Base-by-base conservation (phyloP, 2,113 vertebrate genomes). In the Gavia stellata region DNA sequence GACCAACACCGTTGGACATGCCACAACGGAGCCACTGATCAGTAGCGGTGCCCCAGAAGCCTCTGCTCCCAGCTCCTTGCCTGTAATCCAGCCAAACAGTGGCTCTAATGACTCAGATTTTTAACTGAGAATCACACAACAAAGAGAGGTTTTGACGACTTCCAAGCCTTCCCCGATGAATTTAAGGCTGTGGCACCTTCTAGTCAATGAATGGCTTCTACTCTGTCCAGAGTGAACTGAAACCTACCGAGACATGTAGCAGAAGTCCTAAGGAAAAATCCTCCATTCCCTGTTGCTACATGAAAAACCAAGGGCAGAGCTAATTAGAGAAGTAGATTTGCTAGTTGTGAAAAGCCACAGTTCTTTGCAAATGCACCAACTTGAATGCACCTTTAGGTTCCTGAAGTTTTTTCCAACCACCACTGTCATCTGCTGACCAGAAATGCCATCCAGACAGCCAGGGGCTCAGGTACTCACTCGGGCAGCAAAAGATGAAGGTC, bases 21-120 rank as follows among this genome's bases (percentile, higher is more conserved):
- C 26, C 3, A 1, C 33, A 67, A 14, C 3, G 1, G 24, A 14
- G 44, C 34, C 2, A 1, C 68, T 58, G 49, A 38, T 17, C 29
- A 28, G 42, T 2, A 3, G 9, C 6, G 12, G 8, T 47, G 17
- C 6, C 29, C 61, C 17, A 19, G 44, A 78, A 56, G 36, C 23
- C 29, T 55, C 44, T 31, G 24, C 45, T 38, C 42, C 4, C 47
- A 55, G 8, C 10, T 11, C 31, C n/a, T 59, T 8, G 1, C 36
- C 15, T 28, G 17, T 49, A 40, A 65, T 26, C 56, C 40, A 66
- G 23, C 8, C 18, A 29, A 55, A 58, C 0, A 0, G 18, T 26
- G 58, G 25, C 34, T 45, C 16, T 28, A 25, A 19, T 2, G 3
- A 58, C 28, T 21, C 20, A 3, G 9, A n/a, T 42, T 75, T 86